Conservation (phyloP, 1,140 invertebrate species). For the Paraescarpia echinospica region DNA sequence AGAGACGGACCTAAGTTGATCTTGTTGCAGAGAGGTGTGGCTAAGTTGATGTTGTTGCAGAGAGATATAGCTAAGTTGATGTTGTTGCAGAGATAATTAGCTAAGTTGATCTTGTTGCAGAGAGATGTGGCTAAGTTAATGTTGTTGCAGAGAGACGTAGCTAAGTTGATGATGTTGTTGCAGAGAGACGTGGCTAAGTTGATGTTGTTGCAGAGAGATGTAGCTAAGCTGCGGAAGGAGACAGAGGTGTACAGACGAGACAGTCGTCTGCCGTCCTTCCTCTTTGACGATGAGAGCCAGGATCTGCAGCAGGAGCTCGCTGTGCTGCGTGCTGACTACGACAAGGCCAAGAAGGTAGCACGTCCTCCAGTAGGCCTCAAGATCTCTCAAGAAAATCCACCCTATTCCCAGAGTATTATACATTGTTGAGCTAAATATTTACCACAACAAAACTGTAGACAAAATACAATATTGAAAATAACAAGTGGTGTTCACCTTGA, state of each 20-base stretch:
- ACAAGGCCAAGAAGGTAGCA: slow-evolving; percentile 14
- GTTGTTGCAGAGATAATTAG: not conserved
- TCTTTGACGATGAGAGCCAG: slow-evolving; percentile 9
- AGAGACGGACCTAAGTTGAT: not conserved
- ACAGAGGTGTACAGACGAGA: not conserved
- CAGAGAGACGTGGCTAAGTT: not conserved
- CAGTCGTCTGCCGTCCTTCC: not conserved
- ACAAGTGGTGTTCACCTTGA: no score
- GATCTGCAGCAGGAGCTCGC: not conserved
- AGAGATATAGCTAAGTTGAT: not conserved
- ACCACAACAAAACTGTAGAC: no score
- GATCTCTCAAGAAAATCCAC: no score
- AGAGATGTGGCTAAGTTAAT: not conserved
- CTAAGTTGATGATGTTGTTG: not conserved
- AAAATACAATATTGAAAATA: no score
- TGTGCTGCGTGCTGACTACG: not conserved
- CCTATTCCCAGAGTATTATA: not conserved
- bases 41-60: not conserved
- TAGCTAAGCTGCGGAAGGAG: not conserved
- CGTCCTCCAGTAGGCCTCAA: not conserved
- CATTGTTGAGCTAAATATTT: not conserved
- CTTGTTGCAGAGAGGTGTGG: not conserved
- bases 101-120: not conserved
- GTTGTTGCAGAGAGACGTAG: not conserved
- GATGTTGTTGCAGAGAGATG: not conserved